phyloP scores from a whole-genome alignment of 1,140 invertebrate species.

The Rhagoletis zephyria region DNA sequence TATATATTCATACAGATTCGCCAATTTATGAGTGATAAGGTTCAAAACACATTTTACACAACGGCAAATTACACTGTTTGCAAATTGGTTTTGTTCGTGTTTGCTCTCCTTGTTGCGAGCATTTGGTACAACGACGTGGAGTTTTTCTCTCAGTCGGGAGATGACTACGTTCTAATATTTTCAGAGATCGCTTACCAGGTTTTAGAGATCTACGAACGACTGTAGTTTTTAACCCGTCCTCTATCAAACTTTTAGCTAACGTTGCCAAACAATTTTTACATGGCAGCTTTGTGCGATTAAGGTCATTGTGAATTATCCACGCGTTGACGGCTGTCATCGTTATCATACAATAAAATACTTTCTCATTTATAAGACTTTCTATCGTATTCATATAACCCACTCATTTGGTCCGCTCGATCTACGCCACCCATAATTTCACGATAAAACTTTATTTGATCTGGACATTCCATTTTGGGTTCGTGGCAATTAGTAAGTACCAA shows the following conservation, averaged over 20 bases:
- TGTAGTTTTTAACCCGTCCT: background rate
- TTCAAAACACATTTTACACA: no score
- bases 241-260: conserved; percentile 58
- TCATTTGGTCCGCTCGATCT: conserved; percentile 56
- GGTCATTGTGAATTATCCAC: conserved; percentile 58
- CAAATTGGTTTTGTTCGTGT: no score
- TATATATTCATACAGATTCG: no score
- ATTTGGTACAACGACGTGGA: no score
- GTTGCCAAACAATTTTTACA: background rate
- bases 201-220: no score
- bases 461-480: conserved; percentile 57
- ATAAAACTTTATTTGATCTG: conserved; percentile 65
- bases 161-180: no score
- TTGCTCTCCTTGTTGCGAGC: no score
- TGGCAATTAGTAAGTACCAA: conserved; percentile 61
- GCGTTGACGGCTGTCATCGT: conserved; percentile 59
- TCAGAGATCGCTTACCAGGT: no score
- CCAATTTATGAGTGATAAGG: no score
- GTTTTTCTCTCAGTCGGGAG: no score
- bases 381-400: conserved; percentile 59
- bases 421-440: conserved; percentile 61
- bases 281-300: background rate
- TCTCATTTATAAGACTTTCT: conserved; percentile 62
- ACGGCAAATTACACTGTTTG: no score
- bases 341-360: conserved; percentile 59